Conservation (phyloP, 1,140 invertebrate species). For the Lepidurus arcticus region DNA sequence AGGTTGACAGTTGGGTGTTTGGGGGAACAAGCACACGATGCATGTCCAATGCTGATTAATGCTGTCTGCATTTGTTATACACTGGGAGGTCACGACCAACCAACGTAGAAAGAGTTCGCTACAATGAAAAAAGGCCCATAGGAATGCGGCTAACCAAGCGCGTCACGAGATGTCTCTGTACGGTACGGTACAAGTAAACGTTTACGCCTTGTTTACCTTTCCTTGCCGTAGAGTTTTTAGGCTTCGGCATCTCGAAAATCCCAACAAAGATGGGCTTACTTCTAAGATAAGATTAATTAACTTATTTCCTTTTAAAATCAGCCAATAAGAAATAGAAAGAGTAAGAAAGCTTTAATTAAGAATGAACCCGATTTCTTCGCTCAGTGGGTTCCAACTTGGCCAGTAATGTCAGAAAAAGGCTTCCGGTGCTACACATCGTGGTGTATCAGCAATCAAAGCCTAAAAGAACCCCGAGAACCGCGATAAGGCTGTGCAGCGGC, state of each 20-base stretch:
- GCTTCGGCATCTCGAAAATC: too few species aligned
- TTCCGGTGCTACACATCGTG: not conserved
- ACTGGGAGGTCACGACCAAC: not conserved
- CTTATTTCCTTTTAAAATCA: too few species aligned
- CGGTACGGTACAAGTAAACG: too few species aligned
- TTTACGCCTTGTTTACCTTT: too few species aligned
- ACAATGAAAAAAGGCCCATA: too few species aligned
- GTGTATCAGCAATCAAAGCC: not conserved
- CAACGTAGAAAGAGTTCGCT: too few species aligned
- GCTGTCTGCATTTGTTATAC: not conserved
- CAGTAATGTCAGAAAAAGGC: not conserved
- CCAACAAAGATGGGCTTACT: too few species aligned
- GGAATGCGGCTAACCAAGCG: not conserved
- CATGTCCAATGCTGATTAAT: slow-evolving; percentile 19
- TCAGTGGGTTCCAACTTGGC: not conserved
- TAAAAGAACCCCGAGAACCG: not conserved
- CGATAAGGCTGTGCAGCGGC: not conserved
- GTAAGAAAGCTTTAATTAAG: too few species aligned
- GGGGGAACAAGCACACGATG: slow-evolving; percentile 1
- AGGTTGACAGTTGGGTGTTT: not conserved
- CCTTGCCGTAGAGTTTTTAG: too few species aligned
- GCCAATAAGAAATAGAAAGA: too few species aligned
- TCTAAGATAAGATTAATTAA: too few species aligned
- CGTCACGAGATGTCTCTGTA: not conserved
- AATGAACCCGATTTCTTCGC: too few species aligned